Evolutionary conservation across 2,888 invertebrate species (phyloP).

Genomic region (Latrodectus elegans): DNA sequence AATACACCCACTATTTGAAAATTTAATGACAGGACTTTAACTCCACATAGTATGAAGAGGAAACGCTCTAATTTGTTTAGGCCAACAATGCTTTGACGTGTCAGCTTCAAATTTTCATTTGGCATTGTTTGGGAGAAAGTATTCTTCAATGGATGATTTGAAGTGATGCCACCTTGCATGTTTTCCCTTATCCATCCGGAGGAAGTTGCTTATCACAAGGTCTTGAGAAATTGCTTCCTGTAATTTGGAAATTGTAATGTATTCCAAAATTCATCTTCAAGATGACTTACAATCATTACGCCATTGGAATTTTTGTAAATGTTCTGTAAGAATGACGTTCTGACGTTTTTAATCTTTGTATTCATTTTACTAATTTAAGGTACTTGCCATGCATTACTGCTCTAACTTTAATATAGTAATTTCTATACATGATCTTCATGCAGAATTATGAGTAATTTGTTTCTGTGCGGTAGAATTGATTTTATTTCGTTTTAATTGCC

Average conservation of each 20-base stretch:
- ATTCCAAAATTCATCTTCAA: neutral
- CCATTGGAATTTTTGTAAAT: no score
- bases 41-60: slow-evolving; percentile 11
- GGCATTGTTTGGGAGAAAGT: slow-evolving; percentile 42
- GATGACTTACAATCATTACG: no score
- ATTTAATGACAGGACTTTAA: slow-evolving; percentile 51
- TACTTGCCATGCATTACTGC: no score
- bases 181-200: neutral
- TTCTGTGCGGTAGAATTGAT: no score
- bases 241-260: slow-evolving; percentile 12
- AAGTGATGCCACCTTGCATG: slow-evolving; percentile 21
- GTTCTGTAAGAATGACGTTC: no score
- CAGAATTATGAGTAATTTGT: no score
- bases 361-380: no score
- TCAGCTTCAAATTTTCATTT: slow-evolving; percentile 31
- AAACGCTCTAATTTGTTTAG: slow-evolving; percentile 61
- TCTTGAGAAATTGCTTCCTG: slow-evolving; percentile 48
- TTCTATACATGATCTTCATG: no score
- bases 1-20: slow-evolving; percentile 61
- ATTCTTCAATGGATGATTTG: slow-evolving; percentile 19
- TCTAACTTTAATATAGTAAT: no score
- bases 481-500: no score
- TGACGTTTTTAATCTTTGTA: no score
- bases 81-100: slow-evolving; percentile 44
- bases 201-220: slow-evolving; percentile 49